phyloP scores from a whole-genome alignment of 2,888 invertebrate species.

The Ochropacha duplaris region DNA sequence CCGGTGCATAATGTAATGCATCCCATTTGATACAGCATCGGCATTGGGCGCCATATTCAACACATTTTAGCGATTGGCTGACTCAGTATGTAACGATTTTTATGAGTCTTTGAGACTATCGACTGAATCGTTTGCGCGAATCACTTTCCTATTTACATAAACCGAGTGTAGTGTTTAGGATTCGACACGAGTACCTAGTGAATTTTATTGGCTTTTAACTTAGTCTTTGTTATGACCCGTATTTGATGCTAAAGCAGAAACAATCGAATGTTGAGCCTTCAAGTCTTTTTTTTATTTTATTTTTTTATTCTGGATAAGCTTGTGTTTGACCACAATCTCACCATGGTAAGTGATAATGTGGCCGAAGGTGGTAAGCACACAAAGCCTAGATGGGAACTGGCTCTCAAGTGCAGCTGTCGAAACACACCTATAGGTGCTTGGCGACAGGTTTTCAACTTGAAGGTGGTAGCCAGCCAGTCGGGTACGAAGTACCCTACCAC shows the following conservation, averaged over 20 bases:
- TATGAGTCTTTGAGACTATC: conserved; percentile 43
- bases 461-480: no score
- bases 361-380: no score
- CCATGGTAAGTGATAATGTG: no score
- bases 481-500: no score
- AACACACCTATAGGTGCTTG: no score
- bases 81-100: conserved; percentile 32
- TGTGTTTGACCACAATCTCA: no score
- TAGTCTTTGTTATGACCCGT: conserved; percentile 18
- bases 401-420: no score
- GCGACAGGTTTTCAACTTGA: no score
- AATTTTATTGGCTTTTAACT: conserved; percentile 46
- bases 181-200: conserved; percentile 25
- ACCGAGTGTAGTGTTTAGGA: conserved; percentile 23
- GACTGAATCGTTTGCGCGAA: conserved; percentile 33
- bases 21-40: conserved; percentile 7
- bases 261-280: neutral
- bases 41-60: conserved; percentile 9
- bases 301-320: no score
- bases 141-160: conserved; percentile 49
- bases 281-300: neutral
- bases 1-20: conserved; percentile 1
- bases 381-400: no score
- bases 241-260: conserved; percentile 20
- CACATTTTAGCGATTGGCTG: conserved; percentile 16